These are phyloP conservation scores for Cheilosia urbana DNA, from an alignment of 2,888 invertebrate species.

Conservation along the genomic window DNA sequence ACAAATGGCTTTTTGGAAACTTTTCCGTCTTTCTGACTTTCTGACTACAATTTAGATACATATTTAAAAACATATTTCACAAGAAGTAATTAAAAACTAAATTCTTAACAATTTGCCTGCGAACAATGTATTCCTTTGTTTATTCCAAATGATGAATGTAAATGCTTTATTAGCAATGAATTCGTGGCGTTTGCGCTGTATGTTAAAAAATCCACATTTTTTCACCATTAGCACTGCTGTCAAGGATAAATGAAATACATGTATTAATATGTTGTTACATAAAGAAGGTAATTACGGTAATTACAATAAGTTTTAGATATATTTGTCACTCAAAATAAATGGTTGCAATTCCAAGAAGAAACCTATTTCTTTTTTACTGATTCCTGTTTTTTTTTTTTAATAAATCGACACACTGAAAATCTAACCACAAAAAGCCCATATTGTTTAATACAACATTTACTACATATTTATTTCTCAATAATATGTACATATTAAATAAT, in stretches of 20 bases:
- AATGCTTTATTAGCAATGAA: conserved; percentile 3
- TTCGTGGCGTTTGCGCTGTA: background rate
- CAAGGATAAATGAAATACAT: background rate
- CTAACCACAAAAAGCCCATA: too few relatives aligned
- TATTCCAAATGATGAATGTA: conserved; percentile 6
- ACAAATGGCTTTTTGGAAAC: too few relatives aligned
- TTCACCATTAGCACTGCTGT: background rate
- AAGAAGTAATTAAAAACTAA: background rate
- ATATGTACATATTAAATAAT: too few relatives aligned
- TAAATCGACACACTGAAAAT: too few relatives aligned
- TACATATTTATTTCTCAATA: too few relatives aligned
- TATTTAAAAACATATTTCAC: background rate
- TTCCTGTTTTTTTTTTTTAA: too few relatives aligned
- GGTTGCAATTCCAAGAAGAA: too few relatives aligned
- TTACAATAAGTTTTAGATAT: background rate
- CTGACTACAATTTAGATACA: too few relatives aligned
- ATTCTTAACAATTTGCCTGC: background rate
- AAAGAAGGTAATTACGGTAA: background rate
- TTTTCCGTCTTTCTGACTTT: too few relatives aligned
- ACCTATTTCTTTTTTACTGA: too few relatives aligned
- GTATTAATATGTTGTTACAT: background rate
- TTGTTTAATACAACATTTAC: too few relatives aligned
- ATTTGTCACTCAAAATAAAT: too few relatives aligned
- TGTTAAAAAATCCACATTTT: background rate
- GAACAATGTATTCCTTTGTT: background rate